Conservation (phyloP, 2,113 vertebrate species). For the Xerus inauris region DNA sequence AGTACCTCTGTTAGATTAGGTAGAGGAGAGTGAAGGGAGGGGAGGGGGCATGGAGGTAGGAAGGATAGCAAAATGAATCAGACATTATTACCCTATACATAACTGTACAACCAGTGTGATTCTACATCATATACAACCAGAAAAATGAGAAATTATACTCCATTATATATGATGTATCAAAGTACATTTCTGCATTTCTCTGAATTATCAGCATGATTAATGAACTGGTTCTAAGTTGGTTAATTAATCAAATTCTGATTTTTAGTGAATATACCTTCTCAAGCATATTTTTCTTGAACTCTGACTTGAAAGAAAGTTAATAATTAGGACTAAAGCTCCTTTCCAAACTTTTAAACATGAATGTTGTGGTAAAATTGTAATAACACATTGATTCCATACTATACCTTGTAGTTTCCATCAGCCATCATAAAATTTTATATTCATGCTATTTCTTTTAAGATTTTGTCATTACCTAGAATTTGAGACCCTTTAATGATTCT, state of each 20-base stretch:
- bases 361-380: conserved; percentile 15
- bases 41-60: too few species aligned
- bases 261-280: conserved; percentile 13
- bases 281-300: conserved; percentile 32
- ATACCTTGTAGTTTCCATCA: not conserved
- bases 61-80: too few species aligned
- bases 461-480: not conserved
- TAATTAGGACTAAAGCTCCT: not conserved
- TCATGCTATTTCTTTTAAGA: not conserved
- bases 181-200: not conserved
- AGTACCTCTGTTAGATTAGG: too few species aligned
- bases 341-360: conserved; percentile 15
- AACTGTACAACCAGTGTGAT: too few species aligned
- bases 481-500: not conserved
- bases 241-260: conserved; percentile 17
- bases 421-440: not conserved
- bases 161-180: too few species aligned
- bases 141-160: too few species aligned
- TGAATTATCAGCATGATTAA: not conserved
- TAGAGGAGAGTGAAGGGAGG: too few species aligned
- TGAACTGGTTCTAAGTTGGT: not conserved
- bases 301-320: conserved; percentile 33
- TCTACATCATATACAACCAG: too few species aligned
- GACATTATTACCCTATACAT: too few species aligned
- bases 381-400: not conserved